Conservation (phyloP, 30 jellyfish, hydroid and myxozoan species). For the Catostylus mosaicus region DNA sequence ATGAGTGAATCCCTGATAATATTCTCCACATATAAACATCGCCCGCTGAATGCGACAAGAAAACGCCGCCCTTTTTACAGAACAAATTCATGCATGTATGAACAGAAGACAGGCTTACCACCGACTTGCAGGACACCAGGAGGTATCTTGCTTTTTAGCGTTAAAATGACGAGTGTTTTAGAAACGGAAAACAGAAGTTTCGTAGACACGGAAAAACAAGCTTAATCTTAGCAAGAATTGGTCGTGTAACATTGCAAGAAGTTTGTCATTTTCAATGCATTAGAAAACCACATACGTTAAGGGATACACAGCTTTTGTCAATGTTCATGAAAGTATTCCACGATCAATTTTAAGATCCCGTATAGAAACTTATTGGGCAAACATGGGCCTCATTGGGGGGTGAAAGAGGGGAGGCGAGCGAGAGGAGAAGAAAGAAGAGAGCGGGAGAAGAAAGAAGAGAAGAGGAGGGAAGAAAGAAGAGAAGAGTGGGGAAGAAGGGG, state of each 20-base stretch:
- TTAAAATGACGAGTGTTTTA: neutral
- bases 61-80: slow-evolving; percentile 3
- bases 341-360: too few species aligned
- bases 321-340: too few species aligned
- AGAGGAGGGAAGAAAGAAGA: neutral
- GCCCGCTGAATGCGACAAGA: neutral
- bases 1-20: slow-evolving; percentile 6
- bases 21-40: neutral
- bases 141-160: neutral
- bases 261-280: neutral
- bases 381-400: too few species aligned
- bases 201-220: neutral
- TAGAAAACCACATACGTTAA: neutral
- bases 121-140: slow-evolving; percentile 16
- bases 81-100: neutral
- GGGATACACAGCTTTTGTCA: too few species aligned
- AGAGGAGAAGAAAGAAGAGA: neutral
- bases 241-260: neutral
- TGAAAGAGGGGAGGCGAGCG: neutral
- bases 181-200: neutral
- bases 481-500: neutral
- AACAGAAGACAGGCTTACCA: slow-evolving; percentile 12
- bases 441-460: neutral
- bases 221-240: neutral
- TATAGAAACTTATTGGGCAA: too few species aligned